Evolutionary conservation across 2,113 vertebrate genomes (phyloP).

Genomic region (Oryzias curvinotus): DNA sequence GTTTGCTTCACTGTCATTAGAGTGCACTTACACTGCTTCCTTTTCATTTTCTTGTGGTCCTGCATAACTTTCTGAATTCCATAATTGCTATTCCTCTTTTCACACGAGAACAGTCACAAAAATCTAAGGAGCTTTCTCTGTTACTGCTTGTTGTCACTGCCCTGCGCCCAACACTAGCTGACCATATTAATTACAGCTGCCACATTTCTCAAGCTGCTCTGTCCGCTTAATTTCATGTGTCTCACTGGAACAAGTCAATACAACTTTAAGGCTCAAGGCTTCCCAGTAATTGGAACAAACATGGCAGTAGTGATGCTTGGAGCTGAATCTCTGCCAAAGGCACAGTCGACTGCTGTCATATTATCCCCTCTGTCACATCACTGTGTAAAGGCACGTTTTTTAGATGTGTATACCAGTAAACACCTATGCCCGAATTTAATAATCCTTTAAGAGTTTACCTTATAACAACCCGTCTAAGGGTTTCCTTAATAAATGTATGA

Average conservation of each 20-base stretch:
- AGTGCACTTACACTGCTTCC: conserved; percentile 1
- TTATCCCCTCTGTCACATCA: conserved; percentile 63
- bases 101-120: neutral
- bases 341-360: conserved; percentile 48
- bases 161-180: conserved; percentile 29
- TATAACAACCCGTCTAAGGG: conserved; percentile 28
- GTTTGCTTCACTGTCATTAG: neutral
- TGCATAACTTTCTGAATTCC: conserved; percentile 10
- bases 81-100: conserved; percentile 26
- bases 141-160: conserved; percentile 33
- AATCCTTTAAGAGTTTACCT: conserved; percentile 47
- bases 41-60: neutral
- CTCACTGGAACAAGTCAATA: conserved; percentile 81
- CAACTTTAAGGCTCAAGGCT: conserved; percentile 83
- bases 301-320: conserved; percentile 69
- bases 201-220: conserved; percentile 52
- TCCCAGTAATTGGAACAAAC: conserved; percentile 90
- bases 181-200: conserved; percentile 62
- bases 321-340: conserved; percentile 62
- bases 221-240: conserved; percentile 60
- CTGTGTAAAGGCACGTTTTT: conserved; percentile 42
- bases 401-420: conserved; percentile 36
- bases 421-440: conserved; percentile 50
- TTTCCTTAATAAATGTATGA: conserved; percentile 31
- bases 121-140: conserved; percentile 10